phyloP scores from a whole-genome alignment of 2,113 vertebrate genomes.

The Hylia prasina region DNA sequence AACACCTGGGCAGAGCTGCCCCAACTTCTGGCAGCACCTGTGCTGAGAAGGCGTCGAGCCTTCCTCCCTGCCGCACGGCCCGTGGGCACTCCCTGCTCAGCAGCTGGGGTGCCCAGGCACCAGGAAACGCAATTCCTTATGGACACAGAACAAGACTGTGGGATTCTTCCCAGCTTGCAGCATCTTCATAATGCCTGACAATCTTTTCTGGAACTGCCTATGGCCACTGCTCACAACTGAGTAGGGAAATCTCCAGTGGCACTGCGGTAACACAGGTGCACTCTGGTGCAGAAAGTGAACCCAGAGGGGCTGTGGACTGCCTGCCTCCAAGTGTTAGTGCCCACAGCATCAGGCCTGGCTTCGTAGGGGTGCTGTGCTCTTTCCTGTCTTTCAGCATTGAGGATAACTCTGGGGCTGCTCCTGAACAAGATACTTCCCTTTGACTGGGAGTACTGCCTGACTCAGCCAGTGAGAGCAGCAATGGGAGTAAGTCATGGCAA shows the following conservation, averaged over 20 bases:
- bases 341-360: background rate
- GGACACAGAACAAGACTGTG: background rate
- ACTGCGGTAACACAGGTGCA: background rate
- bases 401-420: background rate
- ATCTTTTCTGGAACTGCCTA: background rate
- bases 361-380: background rate
- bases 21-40: background rate
- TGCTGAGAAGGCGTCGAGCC: background rate
- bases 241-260: background rate
- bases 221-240: background rate
- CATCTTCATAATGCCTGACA: background rate
- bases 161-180: background rate
- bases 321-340: background rate
- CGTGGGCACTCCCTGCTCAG: background rate
- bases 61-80: background rate
- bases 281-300: background rate
- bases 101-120: background rate
- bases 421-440: background rate
- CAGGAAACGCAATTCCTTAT: background rate
- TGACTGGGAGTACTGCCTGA: background rate
- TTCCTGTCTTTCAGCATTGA: background rate
- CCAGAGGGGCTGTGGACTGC: background rate
- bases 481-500: background rate
- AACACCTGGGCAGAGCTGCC: background rate
- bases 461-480: background rate